Conservation (phyloP, 2,113 vertebrate species). For the Nannospalax galili region DNA sequence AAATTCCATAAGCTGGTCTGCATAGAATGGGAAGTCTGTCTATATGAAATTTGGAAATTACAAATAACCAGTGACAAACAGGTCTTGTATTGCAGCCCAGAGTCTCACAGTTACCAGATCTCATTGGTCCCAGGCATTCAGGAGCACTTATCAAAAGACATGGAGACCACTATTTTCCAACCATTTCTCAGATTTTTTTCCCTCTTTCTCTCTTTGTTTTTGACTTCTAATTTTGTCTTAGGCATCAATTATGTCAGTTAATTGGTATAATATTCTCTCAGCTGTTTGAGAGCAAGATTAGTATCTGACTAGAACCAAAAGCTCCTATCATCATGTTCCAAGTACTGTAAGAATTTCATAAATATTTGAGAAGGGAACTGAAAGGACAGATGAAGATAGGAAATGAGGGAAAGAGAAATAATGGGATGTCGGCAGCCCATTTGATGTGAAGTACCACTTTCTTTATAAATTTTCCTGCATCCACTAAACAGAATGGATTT, state of each 20-base stretch:
- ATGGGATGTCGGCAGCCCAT: background rate
- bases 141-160: background rate
- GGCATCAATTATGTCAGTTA: background rate
- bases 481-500: background rate
- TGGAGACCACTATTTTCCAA: background rate
- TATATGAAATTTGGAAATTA: background rate
- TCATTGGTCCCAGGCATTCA: background rate
- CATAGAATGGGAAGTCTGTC: background rate
- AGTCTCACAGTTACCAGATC: background rate
- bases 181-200: background rate
- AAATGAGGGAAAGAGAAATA: constrained; percentile 20
- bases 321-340: background rate
- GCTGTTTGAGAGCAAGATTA: background rate
- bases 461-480: constrained; percentile 12
- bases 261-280: background rate
- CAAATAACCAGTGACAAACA: background rate
- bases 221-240: background rate
- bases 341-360: background rate
- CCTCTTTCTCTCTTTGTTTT: background rate
- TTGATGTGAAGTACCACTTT: constrained; percentile 20
- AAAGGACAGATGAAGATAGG: background rate
- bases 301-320: background rate
- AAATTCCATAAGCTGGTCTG: constrained; percentile 17
- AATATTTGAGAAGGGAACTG: constrained; percentile 13
- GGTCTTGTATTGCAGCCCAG: background rate